Conservation (phyloP, 2,797 vertebrate genomes). For the Sternotherus odoratus region DNA sequence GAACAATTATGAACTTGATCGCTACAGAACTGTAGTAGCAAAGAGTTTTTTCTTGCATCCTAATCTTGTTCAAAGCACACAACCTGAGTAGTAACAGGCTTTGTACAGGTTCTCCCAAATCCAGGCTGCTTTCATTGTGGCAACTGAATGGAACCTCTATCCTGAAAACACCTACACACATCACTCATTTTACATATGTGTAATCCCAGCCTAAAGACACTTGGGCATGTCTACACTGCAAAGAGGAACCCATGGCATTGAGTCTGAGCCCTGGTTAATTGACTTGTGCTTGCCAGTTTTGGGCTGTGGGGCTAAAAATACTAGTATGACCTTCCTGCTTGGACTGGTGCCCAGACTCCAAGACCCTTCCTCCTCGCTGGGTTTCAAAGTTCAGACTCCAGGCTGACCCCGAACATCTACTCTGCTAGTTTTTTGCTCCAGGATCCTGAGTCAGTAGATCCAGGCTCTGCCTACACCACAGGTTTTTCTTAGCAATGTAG, state of each 20-base stretch:
- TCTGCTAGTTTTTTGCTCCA: neutral
- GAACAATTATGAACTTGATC: neutral
- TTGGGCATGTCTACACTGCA: neutral
- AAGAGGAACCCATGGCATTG: neutral
- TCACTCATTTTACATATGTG: neutral
- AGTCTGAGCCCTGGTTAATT: neutral
- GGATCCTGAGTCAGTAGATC: neutral
- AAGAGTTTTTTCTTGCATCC: neutral
- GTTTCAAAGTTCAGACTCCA: no score
- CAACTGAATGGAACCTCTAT: accelerated
- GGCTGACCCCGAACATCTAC: neutral
- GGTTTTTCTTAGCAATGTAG: no score
- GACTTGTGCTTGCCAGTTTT: neutral
- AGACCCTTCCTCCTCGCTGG: no score
- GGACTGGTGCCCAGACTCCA: neutral
- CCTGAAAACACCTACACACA: neutral
- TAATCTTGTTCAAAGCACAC: neutral
- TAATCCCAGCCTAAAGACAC: neutral
- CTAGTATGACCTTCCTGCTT: neutral
- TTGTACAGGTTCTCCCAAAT: neutral
- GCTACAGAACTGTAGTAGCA: neutral
- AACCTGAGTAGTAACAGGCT: neutral
- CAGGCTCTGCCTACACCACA: no score
- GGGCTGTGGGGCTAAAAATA: neutral
- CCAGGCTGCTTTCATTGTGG: neutral